phyloP scores from a whole-genome alignment of 2,888 invertebrate genomes.

The Dorcus parallelipipedus region DNA sequence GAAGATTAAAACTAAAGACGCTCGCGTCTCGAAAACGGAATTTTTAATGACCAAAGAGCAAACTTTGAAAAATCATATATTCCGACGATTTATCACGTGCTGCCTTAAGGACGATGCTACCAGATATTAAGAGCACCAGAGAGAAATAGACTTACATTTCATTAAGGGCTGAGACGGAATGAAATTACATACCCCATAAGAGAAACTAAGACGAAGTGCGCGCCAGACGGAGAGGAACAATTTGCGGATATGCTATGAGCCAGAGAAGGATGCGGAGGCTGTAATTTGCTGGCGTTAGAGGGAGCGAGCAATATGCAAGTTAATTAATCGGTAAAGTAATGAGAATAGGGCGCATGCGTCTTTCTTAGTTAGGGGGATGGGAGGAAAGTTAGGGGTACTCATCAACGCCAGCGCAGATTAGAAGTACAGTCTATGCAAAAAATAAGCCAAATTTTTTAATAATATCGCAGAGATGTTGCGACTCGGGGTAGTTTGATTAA shows the following conservation, averaged over 20 bases:
- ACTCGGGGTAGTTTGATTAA: slow-evolving; percentile 8
- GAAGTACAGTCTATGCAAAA: slow-evolving; percentile 55
- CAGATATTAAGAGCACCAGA: slow-evolving; percentile 37
- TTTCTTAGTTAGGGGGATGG: slow-evolving; percentile 34
- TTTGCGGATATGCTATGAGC: slow-evolving; percentile 22
- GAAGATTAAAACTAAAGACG: slow-evolving; percentile 24
- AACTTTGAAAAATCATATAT: slow-evolving; percentile 19
- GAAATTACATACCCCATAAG: slow-evolving; percentile 51
- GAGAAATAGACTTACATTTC: slow-evolving; percentile 47
- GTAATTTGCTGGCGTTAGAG: slow-evolving; percentile 47
- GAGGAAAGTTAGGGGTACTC: slow-evolving; percentile 53
- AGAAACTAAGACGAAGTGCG: slow-evolving; percentile 31
- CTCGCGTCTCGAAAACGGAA: slow-evolving; percentile 28
- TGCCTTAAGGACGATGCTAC: neutral
- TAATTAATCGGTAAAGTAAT: slow-evolving; percentile 54
- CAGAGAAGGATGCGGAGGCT: slow-evolving; percentile 26
- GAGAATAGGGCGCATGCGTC: slow-evolving; percentile 50
- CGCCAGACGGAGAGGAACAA: slow-evolving; percentile 9
- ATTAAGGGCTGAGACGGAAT: slow-evolving; percentile 51
- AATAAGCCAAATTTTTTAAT: slow-evolving; percentile 36
- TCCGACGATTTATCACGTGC: neutral
- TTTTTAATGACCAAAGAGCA: slow-evolving; percentile 32
- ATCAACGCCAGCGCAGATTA: slow-evolving; percentile 61
- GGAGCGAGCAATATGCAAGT: slow-evolving; percentile 52
- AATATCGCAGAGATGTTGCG: slow-evolving; percentile 21